A percentile compares a stretch with the other conserved stretches of the same genome.
phyloP scores from a whole-genome alignment of 2,113 vertebrate species.

The Oncorhynchus keta region DNA sequence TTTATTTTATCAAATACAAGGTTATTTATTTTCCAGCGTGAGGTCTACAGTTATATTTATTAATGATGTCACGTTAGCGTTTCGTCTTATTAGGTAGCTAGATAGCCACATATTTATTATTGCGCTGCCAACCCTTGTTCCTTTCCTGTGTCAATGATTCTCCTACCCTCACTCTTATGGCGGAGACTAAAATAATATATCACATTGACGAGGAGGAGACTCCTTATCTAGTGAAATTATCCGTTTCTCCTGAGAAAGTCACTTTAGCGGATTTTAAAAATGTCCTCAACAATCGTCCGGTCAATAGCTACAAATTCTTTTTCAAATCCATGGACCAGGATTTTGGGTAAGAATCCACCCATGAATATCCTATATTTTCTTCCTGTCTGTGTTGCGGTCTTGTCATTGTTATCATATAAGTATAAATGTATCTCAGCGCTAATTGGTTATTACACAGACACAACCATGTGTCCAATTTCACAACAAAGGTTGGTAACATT shows the following conservation, averaged over 20 bases:
- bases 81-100: conserved; percentile 37
- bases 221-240: conserved; percentile 94
- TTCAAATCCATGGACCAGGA: conserved; percentile 99
- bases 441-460: background rate
- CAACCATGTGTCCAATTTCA: conserved; percentile 1
- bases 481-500: conserved; percentile 26
- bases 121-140: conserved; percentile 67
- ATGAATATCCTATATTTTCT: conserved; percentile 8
- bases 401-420: conserved; percentile 36
- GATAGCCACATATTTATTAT: conserved; percentile 37
- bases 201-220: conserved; percentile 98
- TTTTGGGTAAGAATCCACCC: conserved; percentile 85
- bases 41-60: conserved; percentile 39
- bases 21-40: conserved; percentile 52
- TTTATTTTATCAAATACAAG: conserved; percentile 46
- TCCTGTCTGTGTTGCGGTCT: conserved; percentile 7
- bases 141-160: conserved; percentile 74
- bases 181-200: conserved; percentile 98
- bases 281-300: conserved; percentile 94
- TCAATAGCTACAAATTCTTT: conserved; percentile 97
- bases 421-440: conserved; percentile 7
- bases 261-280: conserved; percentile 96
- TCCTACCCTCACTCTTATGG: conserved; percentile 83
- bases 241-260: conserved; percentile 91
- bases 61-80: conserved; percentile 44